Conservation (phyloP, 2,797 vertebrate genomes). For the Parauchenoglanis ngamensis region DNA sequence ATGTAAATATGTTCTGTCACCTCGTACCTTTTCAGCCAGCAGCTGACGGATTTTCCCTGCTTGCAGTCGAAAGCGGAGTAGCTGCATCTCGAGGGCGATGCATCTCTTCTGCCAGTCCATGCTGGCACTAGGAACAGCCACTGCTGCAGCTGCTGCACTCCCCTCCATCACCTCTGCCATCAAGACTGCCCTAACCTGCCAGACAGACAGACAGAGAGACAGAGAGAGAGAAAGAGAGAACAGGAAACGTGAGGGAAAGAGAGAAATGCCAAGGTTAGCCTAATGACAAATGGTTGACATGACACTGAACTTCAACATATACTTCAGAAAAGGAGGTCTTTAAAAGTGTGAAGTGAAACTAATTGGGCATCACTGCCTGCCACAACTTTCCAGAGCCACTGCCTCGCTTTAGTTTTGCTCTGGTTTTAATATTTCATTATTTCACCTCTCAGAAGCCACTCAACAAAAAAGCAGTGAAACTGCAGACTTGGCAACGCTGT, state of each 20-base stretch:
- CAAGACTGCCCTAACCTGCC: constrained; percentile 38
- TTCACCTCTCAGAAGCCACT: not conserved
- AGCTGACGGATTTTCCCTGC: constrained; percentile 92
- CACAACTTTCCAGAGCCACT: not conserved
- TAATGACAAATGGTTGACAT: not conserved
- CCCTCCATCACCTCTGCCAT: constrained; percentile 81
- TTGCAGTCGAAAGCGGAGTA: constrained; percentile 90
- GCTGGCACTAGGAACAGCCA: constrained; percentile 47
- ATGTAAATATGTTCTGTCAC: not conserved
- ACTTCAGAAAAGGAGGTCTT: not conserved
- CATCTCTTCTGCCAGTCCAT: constrained; percentile 93
- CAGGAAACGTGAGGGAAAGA: not conserved
- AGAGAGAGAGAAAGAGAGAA: not conserved
- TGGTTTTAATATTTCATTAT: constrained; percentile 9
- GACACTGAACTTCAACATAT: not conserved
- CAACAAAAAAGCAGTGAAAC: not conserved
- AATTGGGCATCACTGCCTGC: not conserved
- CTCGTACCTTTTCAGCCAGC: constrained; percentile 89
- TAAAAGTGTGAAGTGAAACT: not conserved
- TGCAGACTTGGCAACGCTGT: not conserved
- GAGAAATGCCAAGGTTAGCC: not conserved
- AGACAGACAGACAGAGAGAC: not conserved
- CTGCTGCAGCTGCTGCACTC: constrained; percentile 46
- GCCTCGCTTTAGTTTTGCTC: not conserved
- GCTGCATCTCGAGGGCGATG: constrained; percentile 86